A percentile compares a stretch with the other conserved stretches of the same genome.
These are phyloP conservation scores for Ceratotherium simum DNA, from an alignment of 2,113 vertebrate genomes.

Conservation along the genomic window DNA sequence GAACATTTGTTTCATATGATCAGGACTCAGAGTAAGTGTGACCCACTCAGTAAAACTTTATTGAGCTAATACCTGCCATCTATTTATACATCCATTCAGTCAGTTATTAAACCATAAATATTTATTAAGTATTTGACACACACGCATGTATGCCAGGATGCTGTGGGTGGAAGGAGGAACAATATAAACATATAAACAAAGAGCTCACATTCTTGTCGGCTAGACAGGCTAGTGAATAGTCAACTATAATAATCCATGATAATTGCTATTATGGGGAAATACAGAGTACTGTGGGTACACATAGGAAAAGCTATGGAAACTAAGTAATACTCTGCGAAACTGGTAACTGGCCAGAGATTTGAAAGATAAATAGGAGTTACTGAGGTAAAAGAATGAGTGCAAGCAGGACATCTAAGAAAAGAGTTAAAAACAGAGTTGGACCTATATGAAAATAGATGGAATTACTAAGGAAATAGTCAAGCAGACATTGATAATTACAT, in stretches of 20 bases:
- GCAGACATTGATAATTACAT: not conserved
- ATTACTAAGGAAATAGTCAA: not conserved
- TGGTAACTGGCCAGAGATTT: not conserved
- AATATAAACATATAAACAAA: not conserved
- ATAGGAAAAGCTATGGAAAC: not conserved
- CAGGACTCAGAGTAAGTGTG: not conserved
- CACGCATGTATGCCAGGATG: not conserved
- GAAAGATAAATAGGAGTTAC: not conserved
- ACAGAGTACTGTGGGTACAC: not conserved
- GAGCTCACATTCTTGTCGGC: not conserved
- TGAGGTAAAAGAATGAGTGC: not conserved
- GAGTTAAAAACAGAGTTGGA: not conserved
- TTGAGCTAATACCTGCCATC: not conserved
- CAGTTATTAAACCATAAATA: not conserved
- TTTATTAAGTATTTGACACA: constrained; percentile 28
- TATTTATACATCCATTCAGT: not conserved
- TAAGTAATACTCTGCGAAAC: not conserved
- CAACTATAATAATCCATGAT: not conserved
- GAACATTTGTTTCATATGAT: not conserved
- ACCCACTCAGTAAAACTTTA: not conserved
- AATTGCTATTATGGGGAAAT: not conserved
- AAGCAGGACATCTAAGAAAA: not conserved
- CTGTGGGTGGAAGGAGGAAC: not conserved
- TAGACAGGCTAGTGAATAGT: not conserved
- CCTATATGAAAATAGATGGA: not conserved